phyloP scores from a whole-genome alignment of 2,888 invertebrate genomes.

The Ferdinandea cuprea region DNA sequence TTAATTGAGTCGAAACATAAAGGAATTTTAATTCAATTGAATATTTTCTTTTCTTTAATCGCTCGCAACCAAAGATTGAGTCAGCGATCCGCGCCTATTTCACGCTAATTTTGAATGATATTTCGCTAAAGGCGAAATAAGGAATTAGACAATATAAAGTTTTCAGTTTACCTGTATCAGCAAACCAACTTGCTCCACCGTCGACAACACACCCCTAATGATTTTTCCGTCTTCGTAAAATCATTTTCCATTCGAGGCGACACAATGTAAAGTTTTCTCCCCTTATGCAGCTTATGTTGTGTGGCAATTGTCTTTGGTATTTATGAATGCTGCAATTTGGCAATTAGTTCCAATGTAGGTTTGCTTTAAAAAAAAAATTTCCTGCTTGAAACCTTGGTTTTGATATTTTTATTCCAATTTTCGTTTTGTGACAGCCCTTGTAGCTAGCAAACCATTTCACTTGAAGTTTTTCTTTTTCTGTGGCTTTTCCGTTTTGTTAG shows the following conservation, averaged over 20 bases:
- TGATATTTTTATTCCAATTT: conserved; percentile 44
- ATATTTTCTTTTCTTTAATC: conserved; percentile 2
- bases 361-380: conserved; percentile 30
- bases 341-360: conserved; percentile 7
- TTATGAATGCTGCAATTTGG: conserved; percentile 13
- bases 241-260: conserved; percentile 55
- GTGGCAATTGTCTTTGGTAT: not conserved
- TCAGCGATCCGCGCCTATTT: not conserved
- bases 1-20: conserved; percentile 37
- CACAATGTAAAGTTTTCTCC: conserved; percentile 14
- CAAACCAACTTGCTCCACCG: conserved; percentile 67
- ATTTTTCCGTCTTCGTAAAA: conserved; percentile 70
- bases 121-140: not conserved
- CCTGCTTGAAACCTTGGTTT: conserved; percentile 55
- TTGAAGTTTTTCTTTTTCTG: conserved; percentile 36
- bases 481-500: conserved; percentile 13
- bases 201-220: conserved; percentile 71
- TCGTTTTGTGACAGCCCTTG: conserved; percentile 56
- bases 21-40: conserved; percentile 12
- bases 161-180: conserved; percentile 65
- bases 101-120: not conserved
- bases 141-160: not conserved
- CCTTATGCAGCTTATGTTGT: conserved; percentile 1
- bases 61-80: conserved; percentile 9
- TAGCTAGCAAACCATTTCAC: conserved; percentile 43